Percentiles rank a stretch among this genome's conserved stretches.
Conservation (phyloP, 2,113 vertebrate species). For the Anser cygnoides region DNA sequence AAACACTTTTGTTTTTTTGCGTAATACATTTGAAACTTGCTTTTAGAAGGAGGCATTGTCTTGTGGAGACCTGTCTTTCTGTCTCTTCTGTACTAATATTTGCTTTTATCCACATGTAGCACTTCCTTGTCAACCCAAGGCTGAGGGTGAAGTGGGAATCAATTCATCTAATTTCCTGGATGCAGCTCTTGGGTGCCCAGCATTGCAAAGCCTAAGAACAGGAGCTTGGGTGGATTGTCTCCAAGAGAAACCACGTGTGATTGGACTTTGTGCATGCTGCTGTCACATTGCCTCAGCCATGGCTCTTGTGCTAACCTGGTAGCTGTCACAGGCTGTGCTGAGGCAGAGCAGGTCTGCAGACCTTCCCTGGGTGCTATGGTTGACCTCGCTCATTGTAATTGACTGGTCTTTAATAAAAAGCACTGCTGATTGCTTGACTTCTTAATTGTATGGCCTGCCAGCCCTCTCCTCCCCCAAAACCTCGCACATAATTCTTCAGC, state of each 20-base stretch:
- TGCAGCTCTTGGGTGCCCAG: not conserved
- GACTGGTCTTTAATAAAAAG: not conserved
- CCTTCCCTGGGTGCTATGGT: not conserved
- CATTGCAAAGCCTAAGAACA: fast-evolving
- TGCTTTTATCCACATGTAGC: not conserved
- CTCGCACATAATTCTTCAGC: not conserved
- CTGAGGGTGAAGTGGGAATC: not conserved
- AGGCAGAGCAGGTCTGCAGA: not conserved
- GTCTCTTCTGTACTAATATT: not conserved
- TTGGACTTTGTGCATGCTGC: not conserved
- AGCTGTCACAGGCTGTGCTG: not conserved
- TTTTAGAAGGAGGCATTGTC: not conserved
- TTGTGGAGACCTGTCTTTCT: constrained; percentile 35
- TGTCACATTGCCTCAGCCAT: not conserved
- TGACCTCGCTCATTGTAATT: fast-evolving
- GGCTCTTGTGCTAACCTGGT: not conserved
- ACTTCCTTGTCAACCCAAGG: not conserved
- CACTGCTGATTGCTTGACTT: not conserved
- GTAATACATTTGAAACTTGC: not conserved
- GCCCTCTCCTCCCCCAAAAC: not conserved
- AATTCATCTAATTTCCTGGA: not conserved
- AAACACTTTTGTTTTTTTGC: not conserved
- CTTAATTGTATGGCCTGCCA: constrained; percentile 2
- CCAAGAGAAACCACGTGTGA: not conserved
- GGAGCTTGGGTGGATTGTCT: not conserved